Evolutionary conservation across 1,140 invertebrate species (phyloP), one percentile per base, ranked within the genome.

Genomic region (Pristionchus pacificus): DNA sequence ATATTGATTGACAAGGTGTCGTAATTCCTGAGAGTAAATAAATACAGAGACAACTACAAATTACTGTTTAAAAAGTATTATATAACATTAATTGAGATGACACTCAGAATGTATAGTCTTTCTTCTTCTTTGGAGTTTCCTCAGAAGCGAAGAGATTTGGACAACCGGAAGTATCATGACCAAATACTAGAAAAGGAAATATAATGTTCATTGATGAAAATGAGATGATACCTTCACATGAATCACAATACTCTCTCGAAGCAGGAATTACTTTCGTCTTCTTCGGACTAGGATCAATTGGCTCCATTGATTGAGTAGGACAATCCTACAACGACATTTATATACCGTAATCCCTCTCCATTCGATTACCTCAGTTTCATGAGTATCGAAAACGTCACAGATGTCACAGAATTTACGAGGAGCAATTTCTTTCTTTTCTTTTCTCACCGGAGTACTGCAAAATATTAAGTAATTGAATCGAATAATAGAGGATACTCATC

Each of bases 361-460:
- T n/a, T n/a, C n/a, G n/a, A n/a, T 97, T 84, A 97, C 95, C 84
- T 96, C 93, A 0, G 95, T 97, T 83, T 97, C 94, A 82, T 98
- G 95, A 68, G 90, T 86, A 86, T 97, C 95, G 87, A 97, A 97
- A 81, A 90, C 88, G 86, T 97, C 95, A 85, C 95, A 97, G 78
- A 97, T 97, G 88, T 97, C 95, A 88, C 95, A 97, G 86, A 93
- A 97, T 76, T 93, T 85, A 59, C 95, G 89, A 29, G 91, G n/a
- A 14, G 31, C 1, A 1, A 19, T 57, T 64, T 60, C 65, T 19
- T 49, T 31, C 6, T 6, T 10, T 10, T 6, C 38, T n/a, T 72
- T 70, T n/a, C 2, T n/a, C 24, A 32, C 6, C 27, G 59, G 25
- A 32, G n/a, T 71, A 49, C 38, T 49, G 38, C 19, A 49, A 10